Base-by-base conservation (phyloP, 1,140 invertebrate species). In the Nephila pilipes region DNA sequence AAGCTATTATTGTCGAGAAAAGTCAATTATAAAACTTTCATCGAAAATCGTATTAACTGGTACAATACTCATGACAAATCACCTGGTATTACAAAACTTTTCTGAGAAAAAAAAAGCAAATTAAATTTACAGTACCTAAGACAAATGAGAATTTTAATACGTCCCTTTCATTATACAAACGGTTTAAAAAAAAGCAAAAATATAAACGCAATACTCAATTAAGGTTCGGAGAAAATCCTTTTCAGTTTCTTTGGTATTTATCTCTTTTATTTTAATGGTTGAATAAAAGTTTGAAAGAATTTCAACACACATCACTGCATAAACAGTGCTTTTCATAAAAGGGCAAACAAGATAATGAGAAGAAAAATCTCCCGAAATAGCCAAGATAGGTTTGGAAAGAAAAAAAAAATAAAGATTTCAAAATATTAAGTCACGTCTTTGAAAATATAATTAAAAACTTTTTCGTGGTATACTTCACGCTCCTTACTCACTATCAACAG, bases 361-460 rank as follows among this genome's bases (percentile, higher is more conserved):
- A 65, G 10, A n/a, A 14, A 8, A 8, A 12, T 65, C 18, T 65
- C 63, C 25, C 0, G 14, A 65, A 65, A 65, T 65, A 65, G 25
- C 63, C 18, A 4, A 5, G 63, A 65, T 25, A 18, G 25, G 12
- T 18, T 75, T 29, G 32, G 25, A 29, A 25, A 14, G 16, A 3
- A 5, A 18, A 69, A 69, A 75, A 75, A 75, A 75, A 36, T 75
- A 18, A 29, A n/a, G 63, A 18, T 75, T 75, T 36, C 5, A 75
- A 75, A 75, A 75, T 75, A 75, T 75, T 75, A 75, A 75, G 29
- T 75, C 29, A 75, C 69, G 2, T 75, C 32, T 20, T 75, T 36
- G 69, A 36, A 75, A 75, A 36, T 75, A 32, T 75, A 75, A 75
- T 75, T 75, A 36, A 75, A 75, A 75, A 18, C 29, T 18, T 75